Conservation (phyloP, 2,797 vertebrate species). For the Cossypha polioptera region DNA sequence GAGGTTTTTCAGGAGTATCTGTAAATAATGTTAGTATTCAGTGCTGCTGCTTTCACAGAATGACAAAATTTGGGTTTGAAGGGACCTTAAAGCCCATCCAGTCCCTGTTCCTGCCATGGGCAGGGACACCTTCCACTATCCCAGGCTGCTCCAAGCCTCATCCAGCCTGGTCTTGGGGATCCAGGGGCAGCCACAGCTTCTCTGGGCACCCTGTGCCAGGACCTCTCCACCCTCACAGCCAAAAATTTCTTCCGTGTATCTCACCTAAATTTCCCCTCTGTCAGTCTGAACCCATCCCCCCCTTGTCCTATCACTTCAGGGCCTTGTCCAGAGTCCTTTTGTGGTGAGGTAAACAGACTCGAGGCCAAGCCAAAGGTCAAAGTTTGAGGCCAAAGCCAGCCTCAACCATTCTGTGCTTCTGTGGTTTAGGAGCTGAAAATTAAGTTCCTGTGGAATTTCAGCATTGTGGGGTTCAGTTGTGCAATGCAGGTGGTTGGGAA, state of each 20-base stretch:
- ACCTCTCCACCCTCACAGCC: fast-evolving
- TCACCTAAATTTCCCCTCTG: neutral
- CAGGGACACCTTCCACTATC: neutral
- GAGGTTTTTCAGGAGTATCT: neutral
- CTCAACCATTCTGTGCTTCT: neutral
- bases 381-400: neutral
- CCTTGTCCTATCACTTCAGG: neutral
- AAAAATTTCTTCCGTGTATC: neutral
- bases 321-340: neutral
- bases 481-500: neutral
- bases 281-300: neutral
- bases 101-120: neutral
- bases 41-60: neutral
- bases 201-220: neutral
- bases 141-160: neutral
- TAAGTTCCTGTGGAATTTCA: neutral
- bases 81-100: neutral
- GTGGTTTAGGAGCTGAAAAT: neutral
- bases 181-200: neutral
- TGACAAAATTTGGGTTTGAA: neutral
- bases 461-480: fast-evolving
- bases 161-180: neutral
- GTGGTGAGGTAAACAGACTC: neutral
- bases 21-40: neutral
- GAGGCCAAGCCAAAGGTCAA: neutral